Base-by-base conservation (phyloP, 2,113 vertebrate species). In the Notechis scutatus region DNA sequence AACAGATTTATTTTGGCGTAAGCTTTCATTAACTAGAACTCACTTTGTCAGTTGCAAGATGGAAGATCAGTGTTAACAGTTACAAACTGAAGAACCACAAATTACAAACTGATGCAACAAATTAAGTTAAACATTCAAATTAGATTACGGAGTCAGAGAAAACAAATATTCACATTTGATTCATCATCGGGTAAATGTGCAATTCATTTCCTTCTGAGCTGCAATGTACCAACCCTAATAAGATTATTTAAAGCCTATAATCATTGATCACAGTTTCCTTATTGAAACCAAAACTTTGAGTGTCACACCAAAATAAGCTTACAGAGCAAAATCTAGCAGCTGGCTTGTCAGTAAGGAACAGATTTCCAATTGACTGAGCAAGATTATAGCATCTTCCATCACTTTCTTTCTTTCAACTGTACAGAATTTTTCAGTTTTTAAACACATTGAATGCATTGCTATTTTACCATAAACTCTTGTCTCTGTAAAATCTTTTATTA, bases 101-200 rank as follows among this genome's bases (percentile, higher is more conserved):
- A 92, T 89, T 89, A 56, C 50, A 81, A 81, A 81, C 59, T 89
- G 88, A 90, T 90, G 69, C 55, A 86, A 85, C 88, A 85, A 93
- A 89, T 92, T 92, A 92, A 90, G 69, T 86, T 86, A 59, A 86
- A 59, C 88, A 90, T 85, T 90, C 74, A 93, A 90, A 90, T 34
- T 90, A 81, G 50, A 90, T 93, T 90, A 93, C 24, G 12, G 29
- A 86, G 55, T 34, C 88, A 59, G n/a, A 90, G 88, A 55, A 93
- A 93, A 93, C 88, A 90, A 92, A 87, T 64, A 92, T 59, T 69
- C 86, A 88, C 24, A 86, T 90, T 93, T 93, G 88, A 93, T 90
- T 92, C 88, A 92, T 85, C 74, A 90, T 42, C 18, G 61, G 56
- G 55, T 56, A 90, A 90, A 90, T 90, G 55, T 52, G 42, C 54